Evolutionary conservation across 2,797 vertebrate species (phyloP).

Genomic region (Brotula barbata): DNA sequence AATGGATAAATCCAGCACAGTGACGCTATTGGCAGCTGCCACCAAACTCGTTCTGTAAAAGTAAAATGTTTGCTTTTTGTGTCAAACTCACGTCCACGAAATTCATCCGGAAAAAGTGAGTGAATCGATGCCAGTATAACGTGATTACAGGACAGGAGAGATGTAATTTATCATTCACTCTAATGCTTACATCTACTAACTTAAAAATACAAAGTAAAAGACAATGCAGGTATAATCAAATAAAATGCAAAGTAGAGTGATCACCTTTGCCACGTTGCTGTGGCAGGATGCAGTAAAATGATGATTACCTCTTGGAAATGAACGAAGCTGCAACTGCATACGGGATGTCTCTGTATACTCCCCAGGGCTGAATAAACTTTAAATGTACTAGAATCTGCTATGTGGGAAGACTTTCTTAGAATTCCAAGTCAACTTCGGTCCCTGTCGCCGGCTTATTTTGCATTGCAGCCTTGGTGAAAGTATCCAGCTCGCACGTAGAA

Average conservation of each 20-base stretch:
- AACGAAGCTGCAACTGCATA: not conserved
- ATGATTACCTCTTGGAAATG: not conserved
- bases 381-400: not conserved
- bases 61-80: no score
- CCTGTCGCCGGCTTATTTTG: not conserved
- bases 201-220: not conserved
- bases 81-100: not conserved
- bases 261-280: slow-evolving; percentile 2
- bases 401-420: not conserved
- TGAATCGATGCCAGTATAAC: not conserved
- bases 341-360: not conserved
- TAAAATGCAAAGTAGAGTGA: not conserved
- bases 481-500: no score
- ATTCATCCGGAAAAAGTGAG: not conserved
- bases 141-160: not conserved
- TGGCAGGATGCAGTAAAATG: slow-evolving; percentile 9
- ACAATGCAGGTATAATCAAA: not conserved
- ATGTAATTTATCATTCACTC: not conserved
- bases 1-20: slow-evolving; percentile 4
- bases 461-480: slow-evolving; percentile 6
- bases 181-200: not conserved
- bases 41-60: not conserved
- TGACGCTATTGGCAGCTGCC: slow-evolving; percentile 8
- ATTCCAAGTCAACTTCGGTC: no score
- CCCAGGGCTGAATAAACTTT: not conserved